Evolutionary conservation across 2,113 vertebrate genomes (phyloP).

Genomic region (Buteo buteo): DNA sequence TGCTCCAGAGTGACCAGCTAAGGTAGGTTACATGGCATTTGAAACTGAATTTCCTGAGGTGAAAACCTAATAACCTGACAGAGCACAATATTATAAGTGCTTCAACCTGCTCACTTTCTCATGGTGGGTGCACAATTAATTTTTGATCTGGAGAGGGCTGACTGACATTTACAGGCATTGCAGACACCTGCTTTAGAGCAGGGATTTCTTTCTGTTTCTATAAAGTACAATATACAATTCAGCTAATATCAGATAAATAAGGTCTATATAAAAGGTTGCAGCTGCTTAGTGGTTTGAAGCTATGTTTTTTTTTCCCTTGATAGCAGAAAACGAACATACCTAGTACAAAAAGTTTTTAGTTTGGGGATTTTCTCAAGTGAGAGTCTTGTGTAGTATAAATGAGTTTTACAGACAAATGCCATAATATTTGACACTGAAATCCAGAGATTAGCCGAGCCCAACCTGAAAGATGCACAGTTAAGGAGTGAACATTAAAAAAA

Average conservation of each 20-base stretch:
- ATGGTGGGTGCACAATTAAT: neutral
- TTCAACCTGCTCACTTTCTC: neutral
- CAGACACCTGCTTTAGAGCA: neutral
- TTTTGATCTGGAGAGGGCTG: neutral
- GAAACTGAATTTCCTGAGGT: slow-evolving; percentile 25
- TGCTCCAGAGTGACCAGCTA: neutral
- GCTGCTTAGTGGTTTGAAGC: neutral
- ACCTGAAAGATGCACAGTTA: neutral
- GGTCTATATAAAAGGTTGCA: neutral
- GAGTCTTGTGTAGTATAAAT: neutral
- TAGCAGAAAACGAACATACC: neutral
- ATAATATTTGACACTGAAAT: neutral
- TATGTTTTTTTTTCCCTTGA: neutral
- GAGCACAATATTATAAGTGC: neutral
- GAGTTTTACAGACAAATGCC: neutral
- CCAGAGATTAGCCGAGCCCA: neutral
- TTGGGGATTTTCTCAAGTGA: neutral
- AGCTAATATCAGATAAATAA: neutral
- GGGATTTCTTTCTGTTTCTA: neutral
- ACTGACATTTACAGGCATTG: neutral
- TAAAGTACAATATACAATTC: neutral
- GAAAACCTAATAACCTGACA: slow-evolving; percentile 2
- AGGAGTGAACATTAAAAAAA: neutral
- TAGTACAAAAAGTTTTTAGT: neutral
- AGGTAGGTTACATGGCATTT: neutral